Evolutionary conservation across 1,140 invertebrate species (phyloP).

Genomic region (Asbolus verrucosus): DNA sequence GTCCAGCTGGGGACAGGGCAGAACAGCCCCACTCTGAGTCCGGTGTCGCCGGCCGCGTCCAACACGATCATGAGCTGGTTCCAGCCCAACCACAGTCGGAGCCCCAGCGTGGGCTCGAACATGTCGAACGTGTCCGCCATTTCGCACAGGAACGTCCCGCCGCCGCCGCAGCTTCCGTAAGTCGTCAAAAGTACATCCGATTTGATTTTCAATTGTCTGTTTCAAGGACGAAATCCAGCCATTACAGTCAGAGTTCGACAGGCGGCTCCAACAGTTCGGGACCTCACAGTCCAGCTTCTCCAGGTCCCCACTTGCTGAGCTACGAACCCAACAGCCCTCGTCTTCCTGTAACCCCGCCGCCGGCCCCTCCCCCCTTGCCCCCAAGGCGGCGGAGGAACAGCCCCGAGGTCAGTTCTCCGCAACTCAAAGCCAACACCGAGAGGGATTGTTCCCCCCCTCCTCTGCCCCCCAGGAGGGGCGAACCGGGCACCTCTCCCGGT

Average conservation of each 20-base stretch:
- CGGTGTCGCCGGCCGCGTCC: constrained; percentile 60
- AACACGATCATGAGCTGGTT: constrained; percentile 57
- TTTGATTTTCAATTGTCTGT: background rate
- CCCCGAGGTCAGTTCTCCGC: constrained; percentile 69
- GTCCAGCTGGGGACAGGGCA: constrained; percentile 61
- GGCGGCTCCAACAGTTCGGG: constrained; percentile 63
- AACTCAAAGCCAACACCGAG: constrained; percentile 64
- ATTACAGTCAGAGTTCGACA: constrained; percentile 56
- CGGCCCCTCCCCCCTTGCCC: constrained; percentile 71
- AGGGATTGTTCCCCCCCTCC: constrained; percentile 72
- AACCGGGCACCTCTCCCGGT: constrained; percentile 66
- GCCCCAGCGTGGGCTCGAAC: constrained; percentile 61
- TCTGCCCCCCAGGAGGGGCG: constrained; percentile 70
- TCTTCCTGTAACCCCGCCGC: constrained; percentile 63
- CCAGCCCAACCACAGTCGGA: constrained; percentile 59
- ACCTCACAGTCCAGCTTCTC: constrained; percentile 68
- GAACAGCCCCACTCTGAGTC: constrained; percentile 62
- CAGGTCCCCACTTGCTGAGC: constrained; percentile 66
- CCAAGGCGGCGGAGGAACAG: constrained; percentile 72
- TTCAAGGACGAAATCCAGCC: constrained; percentile 52
- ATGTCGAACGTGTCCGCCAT: constrained; percentile 56
- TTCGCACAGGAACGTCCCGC: constrained; percentile 42
- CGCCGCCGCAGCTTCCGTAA: constrained; percentile 18
- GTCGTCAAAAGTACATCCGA: constrained; percentile 2
- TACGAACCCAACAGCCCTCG: constrained; percentile 66